Conservation (phyloP, 1,140 invertebrate species). For the Drosophila lacteicornis region DNA sequence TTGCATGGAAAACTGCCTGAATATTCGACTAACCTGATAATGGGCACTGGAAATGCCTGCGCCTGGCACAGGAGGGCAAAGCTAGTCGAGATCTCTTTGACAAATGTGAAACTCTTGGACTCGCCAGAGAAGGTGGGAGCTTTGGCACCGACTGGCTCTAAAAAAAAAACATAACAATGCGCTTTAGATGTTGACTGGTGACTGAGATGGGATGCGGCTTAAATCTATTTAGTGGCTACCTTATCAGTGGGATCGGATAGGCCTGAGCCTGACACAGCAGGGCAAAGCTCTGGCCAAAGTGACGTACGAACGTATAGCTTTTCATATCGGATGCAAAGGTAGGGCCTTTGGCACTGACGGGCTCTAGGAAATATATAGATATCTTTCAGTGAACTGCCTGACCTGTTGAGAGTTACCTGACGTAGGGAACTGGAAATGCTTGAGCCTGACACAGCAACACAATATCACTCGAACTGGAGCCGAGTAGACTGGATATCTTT, state of each 20-base stretch:
- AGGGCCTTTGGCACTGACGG: conserved; percentile 90
- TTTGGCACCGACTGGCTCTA: conserved; percentile 14
- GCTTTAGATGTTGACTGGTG: background rate
- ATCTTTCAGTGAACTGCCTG: conserved; percentile 86
- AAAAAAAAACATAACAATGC: conserved; percentile 27
- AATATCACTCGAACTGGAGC: conserved; percentile 85
- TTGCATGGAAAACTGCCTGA: conserved; percentile 9
- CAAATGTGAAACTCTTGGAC: conserved; percentile 18
- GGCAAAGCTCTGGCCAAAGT: conserved; percentile 86
- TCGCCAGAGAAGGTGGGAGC: conserved; percentile 18
- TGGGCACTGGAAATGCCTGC: conserved; percentile 37
- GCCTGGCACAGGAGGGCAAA: conserved; percentile 87
- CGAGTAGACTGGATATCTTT: conserved; percentile 86
- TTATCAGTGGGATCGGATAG: conserved; percentile 88
- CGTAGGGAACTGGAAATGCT: conserved; percentile 88
- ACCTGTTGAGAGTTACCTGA: conserved; percentile 86
- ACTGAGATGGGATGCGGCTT: conserved; percentile 1
- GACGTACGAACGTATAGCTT: conserved; percentile 87
- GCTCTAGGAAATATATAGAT: conserved; percentile 64
- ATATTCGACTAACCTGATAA: conserved; percentile 32
- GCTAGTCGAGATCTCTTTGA: conserved; percentile 64
- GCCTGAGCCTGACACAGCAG: conserved; percentile 92
- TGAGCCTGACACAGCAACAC: conserved; percentile 90
- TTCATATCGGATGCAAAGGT: conserved; percentile 89
- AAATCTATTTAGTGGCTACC: conserved; percentile 85